A percentile compares a stretch with the other conserved stretches of the same genome.
These are phyloP conservation scores for Hippopotamus amphibius DNA, from an alignment of 2,113 vertebrate species.

Conservation along the genomic window DNA sequence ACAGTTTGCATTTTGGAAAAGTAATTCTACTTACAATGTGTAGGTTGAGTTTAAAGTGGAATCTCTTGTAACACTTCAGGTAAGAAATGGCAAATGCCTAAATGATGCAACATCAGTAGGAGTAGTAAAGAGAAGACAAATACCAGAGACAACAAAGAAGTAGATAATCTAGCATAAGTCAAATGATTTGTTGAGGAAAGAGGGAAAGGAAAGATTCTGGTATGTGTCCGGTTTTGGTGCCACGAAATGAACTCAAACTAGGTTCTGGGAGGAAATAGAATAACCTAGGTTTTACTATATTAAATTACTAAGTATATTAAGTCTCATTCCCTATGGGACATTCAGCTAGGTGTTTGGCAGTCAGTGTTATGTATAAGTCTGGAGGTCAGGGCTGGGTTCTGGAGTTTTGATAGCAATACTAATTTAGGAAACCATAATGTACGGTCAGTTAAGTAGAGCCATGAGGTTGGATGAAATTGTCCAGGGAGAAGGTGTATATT, in stretches of 20 bases:
- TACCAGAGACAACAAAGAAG: not conserved
- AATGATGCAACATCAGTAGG: not conserved
- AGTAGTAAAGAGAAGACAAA: not conserved
- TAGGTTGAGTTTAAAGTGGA: not conserved
- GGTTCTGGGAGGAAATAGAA: not conserved
- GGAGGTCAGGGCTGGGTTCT: not conserved
- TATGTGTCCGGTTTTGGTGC: not conserved
- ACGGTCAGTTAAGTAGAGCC: not conserved
- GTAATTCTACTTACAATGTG: not conserved
- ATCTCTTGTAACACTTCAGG: not conserved
- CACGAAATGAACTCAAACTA: not conserved
- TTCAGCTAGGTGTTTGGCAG: not conserved
- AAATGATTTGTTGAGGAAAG: not conserved
- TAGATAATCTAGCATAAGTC: not conserved
- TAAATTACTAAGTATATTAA: not conserved
- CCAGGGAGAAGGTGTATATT: not conserved
- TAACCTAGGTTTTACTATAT: not conserved
- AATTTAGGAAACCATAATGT: not conserved
- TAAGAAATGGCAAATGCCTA: not conserved
- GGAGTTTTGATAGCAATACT: not conserved
- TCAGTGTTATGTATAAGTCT: not conserved
- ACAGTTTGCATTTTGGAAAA: conserved; percentile 47
- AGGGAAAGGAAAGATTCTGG: not conserved
- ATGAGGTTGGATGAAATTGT: not conserved
- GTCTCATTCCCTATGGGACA: not conserved